Evolutionary conservation across 2,888 invertebrate species (phyloP).

Genomic region (Sesia apiformis): DNA sequence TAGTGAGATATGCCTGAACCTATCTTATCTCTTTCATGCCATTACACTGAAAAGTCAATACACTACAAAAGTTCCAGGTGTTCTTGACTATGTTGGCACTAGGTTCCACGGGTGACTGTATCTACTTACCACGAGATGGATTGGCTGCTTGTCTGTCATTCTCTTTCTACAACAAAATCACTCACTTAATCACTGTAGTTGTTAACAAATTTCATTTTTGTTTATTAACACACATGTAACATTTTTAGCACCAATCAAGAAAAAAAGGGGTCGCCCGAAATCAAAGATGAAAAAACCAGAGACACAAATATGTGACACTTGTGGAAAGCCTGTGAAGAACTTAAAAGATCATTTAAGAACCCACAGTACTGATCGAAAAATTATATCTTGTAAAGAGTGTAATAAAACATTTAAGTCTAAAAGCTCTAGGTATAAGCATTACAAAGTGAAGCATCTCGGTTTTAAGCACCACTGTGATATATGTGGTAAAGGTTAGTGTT

Average conservation of each 20-base stretch:
- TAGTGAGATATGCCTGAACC: too few relatives aligned
- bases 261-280: slow-evolving; percentile 15
- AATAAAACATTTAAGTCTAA: slow-evolving; percentile 35
- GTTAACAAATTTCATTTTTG: too few relatives aligned
- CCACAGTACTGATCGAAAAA: slow-evolving; percentile 29
- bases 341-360: slow-evolving; percentile 31
- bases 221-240: too few relatives aligned
- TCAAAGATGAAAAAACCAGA: neutral
- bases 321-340: slow-evolving; percentile 44
- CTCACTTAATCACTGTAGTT: too few relatives aligned
- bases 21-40: too few relatives aligned
- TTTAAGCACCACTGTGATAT: slow-evolving; percentile 42
- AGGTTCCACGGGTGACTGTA: too few relatives aligned
- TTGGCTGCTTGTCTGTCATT: too few relatives aligned
- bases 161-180: too few relatives aligned
- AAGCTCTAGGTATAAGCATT: slow-evolving; percentile 37
- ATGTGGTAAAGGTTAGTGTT: slow-evolving; percentile 48
- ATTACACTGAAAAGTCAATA: too few relatives aligned
- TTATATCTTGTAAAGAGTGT: slow-evolving; percentile 37
- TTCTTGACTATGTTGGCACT: too few relatives aligned
- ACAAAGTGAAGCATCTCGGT: slow-evolving; percentile 45
- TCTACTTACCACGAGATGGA: too few relatives aligned
- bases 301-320: slow-evolving; percentile 41
- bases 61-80: too few relatives aligned
- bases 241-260: slow-evolving; percentile 17